phyloP scores from a whole-genome alignment of 2,113 vertebrate genomes.

The Nettapus auritus region DNA sequence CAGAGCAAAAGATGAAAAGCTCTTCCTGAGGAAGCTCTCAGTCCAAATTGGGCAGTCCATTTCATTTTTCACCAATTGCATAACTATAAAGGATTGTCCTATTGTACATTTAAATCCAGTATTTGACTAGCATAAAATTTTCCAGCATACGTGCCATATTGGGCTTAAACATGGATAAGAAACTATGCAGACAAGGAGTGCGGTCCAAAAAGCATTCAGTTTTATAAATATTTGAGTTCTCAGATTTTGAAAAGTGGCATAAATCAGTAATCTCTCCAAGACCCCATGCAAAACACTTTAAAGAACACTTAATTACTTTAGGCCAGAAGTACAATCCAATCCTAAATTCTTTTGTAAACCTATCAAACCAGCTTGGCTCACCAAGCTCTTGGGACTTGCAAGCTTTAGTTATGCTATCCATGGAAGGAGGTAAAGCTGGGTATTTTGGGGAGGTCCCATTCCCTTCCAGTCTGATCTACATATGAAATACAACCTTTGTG shows the following conservation, averaged over 20 bases:
- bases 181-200: conserved; percentile 48
- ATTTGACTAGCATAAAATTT: conserved; percentile 49
- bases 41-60: background rate
- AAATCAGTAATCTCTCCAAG: conserved; percentile 45
- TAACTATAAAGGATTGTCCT: conserved; percentile 22
- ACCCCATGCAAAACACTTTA: conserved; percentile 27
- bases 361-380: conserved; percentile 14
- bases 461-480: background rate
- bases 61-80: conserved; percentile 4
- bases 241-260: conserved; percentile 27
- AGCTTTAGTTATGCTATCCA: background rate
- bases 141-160: conserved; percentile 40
- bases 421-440: background rate
- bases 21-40: background rate
- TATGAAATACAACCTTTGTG: background rate
- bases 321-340: background rate
- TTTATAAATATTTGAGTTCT: conserved; percentile 59
- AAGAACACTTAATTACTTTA: conserved; percentile 33
- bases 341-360: conserved; percentile 7
- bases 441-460: background rate
- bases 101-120: background rate
- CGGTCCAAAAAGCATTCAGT: conserved; percentile 51
- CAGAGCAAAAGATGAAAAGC: background rate
- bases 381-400: background rate
- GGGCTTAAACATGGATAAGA: conserved; percentile 42